Evolutionary conservation across 2,113 vertebrate genomes (phyloP).

Genomic region (Geococcyx californianus): DNA sequence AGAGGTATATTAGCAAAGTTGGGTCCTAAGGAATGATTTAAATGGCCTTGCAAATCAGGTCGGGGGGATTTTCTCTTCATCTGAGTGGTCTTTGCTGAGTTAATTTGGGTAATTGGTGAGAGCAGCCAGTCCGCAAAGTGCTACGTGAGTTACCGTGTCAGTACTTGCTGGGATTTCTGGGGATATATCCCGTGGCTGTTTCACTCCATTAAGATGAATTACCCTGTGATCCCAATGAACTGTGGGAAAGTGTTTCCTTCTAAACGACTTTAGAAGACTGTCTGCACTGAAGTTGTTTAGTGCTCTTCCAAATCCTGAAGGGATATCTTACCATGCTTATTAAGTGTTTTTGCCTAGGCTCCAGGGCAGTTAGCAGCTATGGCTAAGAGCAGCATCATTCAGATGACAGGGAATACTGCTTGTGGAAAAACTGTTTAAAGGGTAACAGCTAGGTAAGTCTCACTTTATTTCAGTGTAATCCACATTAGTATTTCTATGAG

Average conservation of each 20-base stretch:
- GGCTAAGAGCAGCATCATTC: neutral
- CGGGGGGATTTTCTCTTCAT: neutral
- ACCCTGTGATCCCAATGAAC: neutral
- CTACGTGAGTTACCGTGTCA: neutral
- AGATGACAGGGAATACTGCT: neutral
- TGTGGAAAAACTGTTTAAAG: neutral
- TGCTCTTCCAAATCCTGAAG: neutral
- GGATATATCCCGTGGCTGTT: neutral
- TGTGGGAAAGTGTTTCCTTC: neutral
- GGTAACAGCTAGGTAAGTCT: neutral
- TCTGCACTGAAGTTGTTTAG: neutral
- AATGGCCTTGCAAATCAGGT: neutral
- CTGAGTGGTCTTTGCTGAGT: neutral
- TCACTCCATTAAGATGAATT: conserved; percentile 10
- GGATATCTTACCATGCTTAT: neutral
- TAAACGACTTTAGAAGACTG: neutral
- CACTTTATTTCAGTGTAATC: neutral
- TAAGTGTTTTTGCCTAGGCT: neutral
- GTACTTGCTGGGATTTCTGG: conserved; percentile 31
- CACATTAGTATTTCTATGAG: neutral
- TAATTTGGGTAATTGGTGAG: conserved; percentile 12
- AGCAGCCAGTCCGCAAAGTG: neutral
- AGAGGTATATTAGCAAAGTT: neutral
- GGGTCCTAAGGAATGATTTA: neutral
- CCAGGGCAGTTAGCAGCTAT: neutral